Conservation (phyloP, 1,140 invertebrate genomes). For the Bombus sylvicola region DNA sequence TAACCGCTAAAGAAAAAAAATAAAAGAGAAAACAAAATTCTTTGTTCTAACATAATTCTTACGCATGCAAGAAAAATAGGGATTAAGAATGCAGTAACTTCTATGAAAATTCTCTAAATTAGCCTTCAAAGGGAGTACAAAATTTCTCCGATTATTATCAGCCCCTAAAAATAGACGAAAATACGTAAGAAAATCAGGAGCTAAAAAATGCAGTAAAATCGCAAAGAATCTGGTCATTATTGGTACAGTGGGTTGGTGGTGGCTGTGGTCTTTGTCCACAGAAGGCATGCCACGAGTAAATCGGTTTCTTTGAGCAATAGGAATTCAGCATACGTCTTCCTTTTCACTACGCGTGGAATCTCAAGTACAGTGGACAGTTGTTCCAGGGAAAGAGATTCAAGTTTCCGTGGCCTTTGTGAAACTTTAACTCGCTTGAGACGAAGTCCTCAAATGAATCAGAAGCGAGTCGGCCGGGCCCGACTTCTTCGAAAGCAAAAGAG, state of each 20-base stretch:
- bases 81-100: too few species aligned
- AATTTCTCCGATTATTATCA: too few species aligned
- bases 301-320: slow-evolving; percentile 63
- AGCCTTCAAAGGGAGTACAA: too few species aligned
- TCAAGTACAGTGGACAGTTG: slow-evolving; percentile 54
- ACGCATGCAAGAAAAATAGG: too few species aligned
- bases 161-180: too few species aligned
- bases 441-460: slow-evolving; percentile 66
- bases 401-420: slow-evolving; percentile 63
- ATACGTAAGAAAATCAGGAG: background rate
- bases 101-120: too few species aligned
- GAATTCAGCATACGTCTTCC: slow-evolving; percentile 47
- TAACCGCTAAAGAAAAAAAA: too few species aligned
- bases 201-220: background rate
- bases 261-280: slow-evolving; percentile 5
- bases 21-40: too few species aligned
- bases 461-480: slow-evolving; percentile 21
- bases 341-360: slow-evolving; percentile 46
- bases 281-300: slow-evolving; percentile 46
- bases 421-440: slow-evolving; percentile 66
- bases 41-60: too few species aligned
- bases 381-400: slow-evolving; percentile 55
- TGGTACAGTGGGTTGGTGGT: background rate
- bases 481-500: slow-evolving; percentile 2
- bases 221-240: background rate